Evolutionary conservation across 2,113 vertebrate species (phyloP), one percentile per base, ranked within the genome.

Genomic region (Nematolebias whitei): DNA sequence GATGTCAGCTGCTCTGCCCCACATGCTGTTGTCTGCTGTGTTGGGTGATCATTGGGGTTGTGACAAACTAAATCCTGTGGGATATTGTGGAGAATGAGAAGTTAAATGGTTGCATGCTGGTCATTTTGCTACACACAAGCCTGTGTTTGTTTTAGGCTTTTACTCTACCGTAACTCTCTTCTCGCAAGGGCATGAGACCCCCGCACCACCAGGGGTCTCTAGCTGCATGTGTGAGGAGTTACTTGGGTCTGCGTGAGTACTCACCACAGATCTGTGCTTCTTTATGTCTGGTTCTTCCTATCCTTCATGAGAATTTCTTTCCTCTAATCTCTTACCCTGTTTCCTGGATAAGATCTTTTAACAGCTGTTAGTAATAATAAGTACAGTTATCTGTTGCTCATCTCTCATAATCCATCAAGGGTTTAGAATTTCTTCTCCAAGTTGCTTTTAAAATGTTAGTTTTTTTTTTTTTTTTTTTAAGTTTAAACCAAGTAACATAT

Each of bases 121-220:
- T 95, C 93, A 93, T 93, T 95, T 94, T 95, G 95, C 96, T 96
- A 95, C 94, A 97, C 95, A 98, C 95, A 92, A 96, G 95, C 95
- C 95, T 97, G 95, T 98, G 95, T 98, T 95, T 98, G 95, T 98
- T 98, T 96, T 96, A 96, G 96, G 96, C 96, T 93, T 95, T 95
- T 78, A 82, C 73, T 80, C 84, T 96, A 96, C 95, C 94, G 92
- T 97, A 96, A 95, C 95, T 96, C 95, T 94, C 94, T 94, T 90
- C 92, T 95, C 94, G 83, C 87, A 87, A 95, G 95, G 96, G 93
- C 95, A 95, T 95, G 95, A 96, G 96, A 96, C 95, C 95, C 97
- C 94, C 94, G 81, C 93, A 94, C 91, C 95, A 94, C 95, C 96
- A 96, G 96, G 95, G 85, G 85, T 96, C 95, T 96, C 95, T 95